These are phyloP conservation scores for Oxygymnocypris stewartii DNA, from an alignment of 2,113 vertebrate genomes.

Conservation along the genomic window DNA sequence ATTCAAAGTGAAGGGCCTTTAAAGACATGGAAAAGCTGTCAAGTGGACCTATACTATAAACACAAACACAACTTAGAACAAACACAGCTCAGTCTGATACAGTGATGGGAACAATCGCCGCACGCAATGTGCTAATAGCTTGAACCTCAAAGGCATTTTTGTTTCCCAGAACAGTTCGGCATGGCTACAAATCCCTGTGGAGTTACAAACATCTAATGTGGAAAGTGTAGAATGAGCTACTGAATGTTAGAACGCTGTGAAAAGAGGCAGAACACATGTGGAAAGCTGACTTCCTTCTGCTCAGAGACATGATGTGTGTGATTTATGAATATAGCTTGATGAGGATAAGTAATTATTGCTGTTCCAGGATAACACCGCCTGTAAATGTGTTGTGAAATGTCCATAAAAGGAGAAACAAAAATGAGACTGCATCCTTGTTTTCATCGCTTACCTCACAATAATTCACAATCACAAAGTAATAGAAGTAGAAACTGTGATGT, in stretches of 20 bases:
- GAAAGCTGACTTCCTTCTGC: neutral
- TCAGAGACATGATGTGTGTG: neutral
- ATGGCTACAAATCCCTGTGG: conserved; percentile 28
- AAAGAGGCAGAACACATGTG: neutral
- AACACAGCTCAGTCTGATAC: conserved; percentile 18
- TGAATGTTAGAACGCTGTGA: neutral
- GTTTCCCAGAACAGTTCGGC: conserved; percentile 44
- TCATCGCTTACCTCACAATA: neutral
- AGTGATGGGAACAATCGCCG: conserved; percentile 40
- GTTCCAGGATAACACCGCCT: neutral
- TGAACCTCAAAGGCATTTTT: conserved; percentile 39
- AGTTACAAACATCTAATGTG: conserved; percentile 27
- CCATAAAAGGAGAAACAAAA: neutral
- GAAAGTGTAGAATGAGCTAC: neutral
- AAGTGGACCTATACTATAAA: conserved; percentile 41
- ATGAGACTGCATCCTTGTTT: neutral
- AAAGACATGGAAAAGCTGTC: conserved; percentile 49
- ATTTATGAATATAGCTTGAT: neutral
- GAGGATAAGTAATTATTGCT: neutral
- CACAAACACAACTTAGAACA: conserved; percentile 52
- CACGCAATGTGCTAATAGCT: conserved; percentile 36
- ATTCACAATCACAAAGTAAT: too few relatives aligned
- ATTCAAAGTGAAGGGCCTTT: conserved; percentile 41
- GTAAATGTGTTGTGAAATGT: neutral
- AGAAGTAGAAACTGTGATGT: too few relatives aligned